Base-by-base conservation (phyloP, 2,888 invertebrate genomes). In the Carterocephalus palaemon region DNA sequence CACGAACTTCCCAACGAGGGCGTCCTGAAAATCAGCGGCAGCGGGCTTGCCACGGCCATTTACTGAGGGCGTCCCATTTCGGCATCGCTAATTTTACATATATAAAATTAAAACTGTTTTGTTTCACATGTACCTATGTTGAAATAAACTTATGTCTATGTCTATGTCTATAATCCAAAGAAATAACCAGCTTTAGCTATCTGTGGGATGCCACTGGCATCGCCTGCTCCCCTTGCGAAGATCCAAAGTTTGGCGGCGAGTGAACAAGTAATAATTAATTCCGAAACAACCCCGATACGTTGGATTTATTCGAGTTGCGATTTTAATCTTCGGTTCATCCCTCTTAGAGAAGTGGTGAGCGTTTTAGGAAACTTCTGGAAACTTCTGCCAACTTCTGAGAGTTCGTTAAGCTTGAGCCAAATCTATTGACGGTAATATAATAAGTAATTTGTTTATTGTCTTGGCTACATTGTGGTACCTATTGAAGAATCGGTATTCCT, bases 251-350 rank as follows among this genome's bases (percentile, higher is more conserved):
- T 60, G 39, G 55, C 54, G 61, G 63, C 48, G 64, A 68, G 60
- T 64, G 67, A 68, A 57, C 70, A 62, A 64, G 62, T 65, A 60
- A 67, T 68, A 73, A 73, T 77, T 75, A 78, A 77, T 75, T 73
- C 62, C 51, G 63, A 66, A 78, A 76, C 71, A 76, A 65, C 49
- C 55, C 61, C 64, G 69, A 70, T 75, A 61, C 64, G 57, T 51
- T 57, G 64, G 63, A 75, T 77, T 79, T 77, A 75, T 78, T 68
- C 56, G 66, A 71, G 66, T 75, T 67, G 53, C 55, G 49, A 70
- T 70, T 71, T 67, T 67, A 69, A 72, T 67, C 69, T 60, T 47
- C 43, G 37, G 37, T 49, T 45, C 42, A 46, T 46, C 31, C 41
- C 29, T 17, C 28, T 32, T 40, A 42, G 22, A 16, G 34, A 39